Evolutionary conservation across 64 coral and sea anemone genomes (phyloP), one percentile per base, ranked within the genome.

Genomic region (Montipora foliosa): DNA sequence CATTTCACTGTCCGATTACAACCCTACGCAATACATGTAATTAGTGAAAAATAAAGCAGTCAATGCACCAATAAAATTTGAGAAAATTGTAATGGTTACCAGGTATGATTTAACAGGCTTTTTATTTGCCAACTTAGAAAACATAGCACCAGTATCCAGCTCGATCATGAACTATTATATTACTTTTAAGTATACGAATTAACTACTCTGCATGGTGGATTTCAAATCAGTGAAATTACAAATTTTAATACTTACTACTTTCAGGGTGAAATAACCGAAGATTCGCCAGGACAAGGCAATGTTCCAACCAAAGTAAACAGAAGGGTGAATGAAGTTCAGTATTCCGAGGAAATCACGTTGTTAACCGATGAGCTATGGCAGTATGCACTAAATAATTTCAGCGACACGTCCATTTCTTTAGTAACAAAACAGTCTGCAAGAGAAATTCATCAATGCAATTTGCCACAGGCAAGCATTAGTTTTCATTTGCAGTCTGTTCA

Each of bases 241-340:
- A 24, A 72, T 25, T 72, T 21, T 25, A 25, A 25, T 25, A 72
- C 69, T 72, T 72, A 72, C 69, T 72, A 21, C 20, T 72, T 72
- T 72, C 69, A 72, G 69, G 69, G 19, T 72, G 69, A 64, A 64
- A 64, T 64, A 64, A 64, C 60, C 13, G 60, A 64, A 64, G 60
- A 64, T 64, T 64, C 7, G 19, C 69, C 69, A 72, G 69, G 69
- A 21, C 69, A 72, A 72, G 69, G 69, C 69, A 72, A 72, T 72
- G 22, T 72, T 72, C 69, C 69, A 72, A 72, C 69, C 17, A 72
- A 72, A 72, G 69, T 72, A 72, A 17, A 72, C 8, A 72, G 69
- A 72, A 4, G 69, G 69, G 69, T 72, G 17, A 72, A 72, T 72
- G 69, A 72, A 72, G 69, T 72, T 72, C 69, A 72, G 69, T 72